Base-by-base conservation (phyloP, 2,888 invertebrate genomes). In the Eupithecia subumbrata region DNA sequence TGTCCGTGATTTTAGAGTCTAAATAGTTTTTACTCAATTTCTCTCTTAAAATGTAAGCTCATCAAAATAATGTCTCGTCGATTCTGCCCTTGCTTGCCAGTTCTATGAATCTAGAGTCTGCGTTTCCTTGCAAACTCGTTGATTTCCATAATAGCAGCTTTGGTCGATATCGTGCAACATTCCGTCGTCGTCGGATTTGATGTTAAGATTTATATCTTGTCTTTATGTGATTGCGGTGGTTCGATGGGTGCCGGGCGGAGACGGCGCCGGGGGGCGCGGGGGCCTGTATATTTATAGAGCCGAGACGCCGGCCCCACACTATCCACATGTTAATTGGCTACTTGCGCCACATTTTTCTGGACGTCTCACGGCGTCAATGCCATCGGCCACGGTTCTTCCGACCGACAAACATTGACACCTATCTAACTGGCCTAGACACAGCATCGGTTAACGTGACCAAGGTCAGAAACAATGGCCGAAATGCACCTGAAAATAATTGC, bases 401-500 rank as follows among this genome's bases (percentile, higher is more conserved):
- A 90, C 91, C 90, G 90, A 92, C 88, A 92, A 91, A 93, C 93
- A 93, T 92, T 93, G 93, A 94, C 94, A 93, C 90, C 90, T 90
- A 89, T 90, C 87, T 91, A 89, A 91, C 90, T 90, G 90, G 87
- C 91, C 89, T 88, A 91, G 86, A 87, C 90, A 86, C 85, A 81
- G 81, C 81, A 84, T 82, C 81, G 85, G 84, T 87, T 89, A 88
- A 85, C 85, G 83, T 86, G 86, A 88, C 84, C 87, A 87, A 89
- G 86, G 88, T 85, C 87, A 82, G 85, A 76, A 75, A 78, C 72
- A 78, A 78, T 82, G 77, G 78, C 77, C 80, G 80, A 79, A 78
- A 81, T 82, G 80, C 82, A 80, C 76, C 76, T 25, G 81, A 85
- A 87, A 88, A 89, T 87, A 87, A 85, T 18, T 63, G 30, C 63